These are phyloP conservation scores for human (Homo sapiens) DNA, from an alignment of 2,113 vertebrate genomes.

Conservation along the genomic window GRCh38 chr7:150768001-150768500, in stretches of 20 bases:
- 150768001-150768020: not conserved
- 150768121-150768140: not conserved
- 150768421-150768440: no score
- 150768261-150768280: not conserved
- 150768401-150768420: no score
- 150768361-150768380: no score
- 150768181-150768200: not conserved
- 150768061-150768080: not conserved
- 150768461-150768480: accelerated
- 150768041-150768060: not conserved
- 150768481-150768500: no score
- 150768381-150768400: no score
- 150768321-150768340: not conserved
- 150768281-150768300: not conserved
- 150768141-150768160: not conserved
- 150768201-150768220: not conserved
- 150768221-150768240: not conserved
- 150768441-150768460: no score
- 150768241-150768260: not conserved
- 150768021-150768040: not conserved
- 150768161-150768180: not conserved
- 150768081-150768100: not conserved
- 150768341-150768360: no score
- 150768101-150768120: not conserved
- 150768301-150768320: not conserved